These are phyloP conservation scores for Bursaphelenchus okinawaensis DNA, from an alignment of 2,888 invertebrate genomes.

Conservation along the genomic window DNA sequence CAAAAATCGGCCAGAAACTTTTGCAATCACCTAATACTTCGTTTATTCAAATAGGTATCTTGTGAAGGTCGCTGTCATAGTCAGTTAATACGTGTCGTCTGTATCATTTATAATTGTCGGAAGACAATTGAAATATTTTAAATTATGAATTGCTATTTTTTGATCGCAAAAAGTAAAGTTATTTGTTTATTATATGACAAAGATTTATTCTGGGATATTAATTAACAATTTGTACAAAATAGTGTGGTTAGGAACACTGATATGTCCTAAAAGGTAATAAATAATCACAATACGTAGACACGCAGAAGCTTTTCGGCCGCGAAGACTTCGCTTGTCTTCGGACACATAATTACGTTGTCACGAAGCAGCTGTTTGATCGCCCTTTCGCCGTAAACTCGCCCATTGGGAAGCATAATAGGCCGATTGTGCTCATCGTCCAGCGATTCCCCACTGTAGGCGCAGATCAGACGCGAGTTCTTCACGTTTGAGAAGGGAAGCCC, in stretches of 20 bases:
- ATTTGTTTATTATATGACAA: too few relatives aligned
- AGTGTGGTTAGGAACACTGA: too few relatives aligned
- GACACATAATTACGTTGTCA: slow-evolving; percentile 84
- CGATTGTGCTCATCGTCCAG: slow-evolving; percentile 96
- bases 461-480: slow-evolving; percentile 79
- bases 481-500: slow-evolving; percentile 84
- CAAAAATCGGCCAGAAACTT: too few relatives aligned
- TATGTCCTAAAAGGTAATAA: too few relatives aligned
- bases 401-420: slow-evolving; percentile 90
- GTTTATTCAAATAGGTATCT: too few relatives aligned
- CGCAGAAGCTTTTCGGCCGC: slow-evolving; percentile 73
- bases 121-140: too few relatives aligned
- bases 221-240: background rate
- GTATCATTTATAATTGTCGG: too few relatives aligned
- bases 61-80: too few relatives aligned
- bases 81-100: too few relatives aligned
- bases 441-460: slow-evolving; percentile 79
- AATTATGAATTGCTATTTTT: too few relatives aligned
- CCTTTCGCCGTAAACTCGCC: slow-evolving; percentile 68
- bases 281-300: background rate
- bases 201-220: background rate
- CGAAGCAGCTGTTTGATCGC: slow-evolving; percentile 58
- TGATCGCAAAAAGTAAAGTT: too few relatives aligned
- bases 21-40: too few relatives aligned
- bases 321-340: slow-evolving; percentile 85